Base-by-base conservation (phyloP, 2,888 invertebrate genomes). In the Oxycera nigricornis region DNA sequence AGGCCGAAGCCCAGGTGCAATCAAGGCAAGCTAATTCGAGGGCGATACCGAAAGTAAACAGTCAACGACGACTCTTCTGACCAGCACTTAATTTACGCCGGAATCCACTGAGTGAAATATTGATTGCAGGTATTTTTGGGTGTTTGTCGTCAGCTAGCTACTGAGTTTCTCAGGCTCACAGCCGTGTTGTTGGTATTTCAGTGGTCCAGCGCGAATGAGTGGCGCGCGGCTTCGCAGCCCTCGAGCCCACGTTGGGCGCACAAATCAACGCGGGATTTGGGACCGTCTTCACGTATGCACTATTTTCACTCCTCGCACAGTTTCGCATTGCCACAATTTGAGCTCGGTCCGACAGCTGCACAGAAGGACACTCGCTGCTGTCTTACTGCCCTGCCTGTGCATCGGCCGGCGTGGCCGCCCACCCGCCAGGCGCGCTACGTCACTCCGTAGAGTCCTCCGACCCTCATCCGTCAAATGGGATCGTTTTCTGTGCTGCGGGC, bases 21-120 rank as follows among this genome's bases (percentile, higher is more conserved):
- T n/a, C n/a, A 24, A 24, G 2, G 39, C 35, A 3, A 20, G 14
- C 20, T 22, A 30, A 35, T 35, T 62, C n/a, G 62, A 28, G 28
- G 24, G 20, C 9, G 26, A 39, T 24, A 41, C 65, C 65, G 41
- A 30, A 65, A 20, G 39, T 41, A 65, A 65, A 65, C 65, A 22
- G 30, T 4, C 67, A 28, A 59, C 35, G 14, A 28, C 24, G 9
- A 28, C 41, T n/a, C 4, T 68, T 46, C 35, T 46, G 67, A 46
- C 67, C 67, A 68, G 67, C 50, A 39, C 30, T 26, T 52, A 30
- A 52, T 70, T 70, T 70, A 70, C 46, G 70, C 52, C 55, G 14
- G 31, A 65, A 65, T 65, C 39, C 65, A 70, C 70, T 55, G 52
- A 52, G 70, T 70, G 70, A 70, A 55, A 70, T 70, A 70, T 70